phyloP scores from a whole-genome alignment of 1,140 invertebrate species.

The Pseudomyrmex gracilis region DNA sequence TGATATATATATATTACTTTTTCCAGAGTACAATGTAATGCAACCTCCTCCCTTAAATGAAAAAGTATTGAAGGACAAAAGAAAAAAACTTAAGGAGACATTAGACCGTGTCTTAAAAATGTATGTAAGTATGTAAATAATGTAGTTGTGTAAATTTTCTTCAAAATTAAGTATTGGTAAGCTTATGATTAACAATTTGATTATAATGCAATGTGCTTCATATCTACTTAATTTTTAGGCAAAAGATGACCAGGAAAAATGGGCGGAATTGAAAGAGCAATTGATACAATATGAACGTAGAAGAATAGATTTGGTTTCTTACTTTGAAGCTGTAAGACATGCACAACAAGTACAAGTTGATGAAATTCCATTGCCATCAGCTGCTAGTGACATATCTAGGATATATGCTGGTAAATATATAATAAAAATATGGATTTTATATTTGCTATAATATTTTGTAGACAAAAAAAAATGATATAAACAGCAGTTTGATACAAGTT shows the following conservation, averaged over 20 bases:
- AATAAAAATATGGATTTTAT: constrained; percentile 52
- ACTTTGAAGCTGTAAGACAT: constrained; percentile 97
- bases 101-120: constrained; percentile 97
- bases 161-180: constrained; percentile 54
- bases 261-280: constrained; percentile 95
- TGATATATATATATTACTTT: constrained; percentile 73
- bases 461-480: too few species aligned
- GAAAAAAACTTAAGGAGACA: constrained; percentile 98
- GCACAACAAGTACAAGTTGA: constrained; percentile 98
- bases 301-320: constrained; percentile 93
- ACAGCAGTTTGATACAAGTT: constrained; percentile 78
- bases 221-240: constrained; percentile 86
- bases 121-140: constrained; percentile 93
- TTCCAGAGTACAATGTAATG: constrained; percentile 96
- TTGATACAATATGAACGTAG: constrained; percentile 97
- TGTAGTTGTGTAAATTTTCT: constrained; percentile 49
- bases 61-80: constrained; percentile 98
- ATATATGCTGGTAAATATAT: constrained; percentile 84
- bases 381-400: constrained; percentile 80
- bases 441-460: too few species aligned
- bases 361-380: constrained; percentile 96
- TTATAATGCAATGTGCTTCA: constrained; percentile 7
- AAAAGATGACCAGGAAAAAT: constrained; percentile 98
- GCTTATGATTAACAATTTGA: constrained; percentile 22
- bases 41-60: constrained; percentile 97